Base-by-base conservation (phyloP, 2,888 invertebrate genomes). In the Drosophila ustulata region DNA sequence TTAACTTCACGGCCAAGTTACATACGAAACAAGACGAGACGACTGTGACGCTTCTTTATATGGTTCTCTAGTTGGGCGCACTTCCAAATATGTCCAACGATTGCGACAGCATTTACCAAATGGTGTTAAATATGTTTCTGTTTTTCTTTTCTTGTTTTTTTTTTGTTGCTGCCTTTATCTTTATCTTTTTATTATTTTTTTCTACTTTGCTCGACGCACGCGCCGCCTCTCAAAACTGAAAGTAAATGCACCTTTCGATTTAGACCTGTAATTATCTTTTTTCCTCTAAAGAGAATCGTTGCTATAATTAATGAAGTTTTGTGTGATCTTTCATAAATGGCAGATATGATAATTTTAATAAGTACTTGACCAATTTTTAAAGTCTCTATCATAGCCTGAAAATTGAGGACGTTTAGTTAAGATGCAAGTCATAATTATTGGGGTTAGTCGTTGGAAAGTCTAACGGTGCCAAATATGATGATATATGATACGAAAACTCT, bases 261-360 rank as follows among this genome's bases (percentile, higher is more conserved):
- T 6, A 58, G 32, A 25, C 37, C 69, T 71, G 45, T 79, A 75
- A 83, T 83, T 83, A 83, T 75, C 57, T 73, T 61, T 50, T 65
- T n/a, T 51, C 66, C 43, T 59, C 43, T 63, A 7, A 28, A n/a
- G 28, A 39, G 46, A 59, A 63, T 63, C 39, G 11, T 65, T 52
- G 62, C 13, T 72, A 65, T 84, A 74, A 82, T 82, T 82, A 82
- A 87, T 82, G 82, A 74, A 78, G 43, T 75, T 66, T 71, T 55
- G 26, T 28, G 7, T 26, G 68, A 71, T 80, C 71, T 49, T 55
- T 63, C 37, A 49, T 58, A 56, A 66, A 53, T 43, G 26, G 59
- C 9, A 72, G 43, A 26, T 65, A 65, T 68, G 62, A 72, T 75
- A 58, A 68, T 71, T 47, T 55, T 65, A 76, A 75, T 71, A 67